phyloP scores from a whole-genome alignment of 2,888 invertebrate species.

The Hermodice carunculata region DNA sequence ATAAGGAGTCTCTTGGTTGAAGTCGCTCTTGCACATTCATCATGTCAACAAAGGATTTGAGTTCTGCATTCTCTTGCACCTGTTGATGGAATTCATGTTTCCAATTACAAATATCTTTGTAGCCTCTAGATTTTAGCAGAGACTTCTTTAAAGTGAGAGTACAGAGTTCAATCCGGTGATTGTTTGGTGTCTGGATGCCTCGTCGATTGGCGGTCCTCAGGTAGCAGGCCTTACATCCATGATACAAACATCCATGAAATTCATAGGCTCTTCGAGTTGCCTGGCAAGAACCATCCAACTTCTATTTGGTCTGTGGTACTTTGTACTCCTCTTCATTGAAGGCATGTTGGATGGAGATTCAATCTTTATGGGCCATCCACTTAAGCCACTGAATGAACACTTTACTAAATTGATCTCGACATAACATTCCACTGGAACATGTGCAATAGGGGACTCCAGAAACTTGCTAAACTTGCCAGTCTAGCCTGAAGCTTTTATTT shows the following conservation, averaged over 20 bases:
- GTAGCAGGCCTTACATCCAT: conserved; percentile 3
- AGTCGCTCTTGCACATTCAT: conserved; percentile 37
- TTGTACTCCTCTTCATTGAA: not conserved
- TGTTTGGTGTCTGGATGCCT: not conserved
- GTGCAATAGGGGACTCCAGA: not conserved
- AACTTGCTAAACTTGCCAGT: too few species aligned
- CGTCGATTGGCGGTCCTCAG: not conserved
- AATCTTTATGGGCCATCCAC: not conserved
- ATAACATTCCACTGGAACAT: not conserved
- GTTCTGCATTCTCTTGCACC: conserved; percentile 23
- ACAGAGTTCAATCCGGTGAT: not conserved
- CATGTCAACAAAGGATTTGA: conserved; percentile 30
- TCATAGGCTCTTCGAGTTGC: not conserved
- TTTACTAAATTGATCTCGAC: not conserved
- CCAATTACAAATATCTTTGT: conserved; percentile 29
- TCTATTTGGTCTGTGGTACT: not conserved
- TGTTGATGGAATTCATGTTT: conserved; percentile 42
- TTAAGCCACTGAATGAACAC: conserved; percentile 2
- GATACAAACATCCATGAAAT: conserved; percentile 13
- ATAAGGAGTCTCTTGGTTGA: conserved; percentile 50
- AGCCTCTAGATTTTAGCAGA: not conserved
- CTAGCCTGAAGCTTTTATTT: too few species aligned
- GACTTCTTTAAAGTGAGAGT: not conserved
- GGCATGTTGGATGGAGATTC: not conserved
- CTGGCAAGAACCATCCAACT: conserved; percentile 1